Evolutionary conservation across 2,113 vertebrate genomes (phyloP), one percentile per base, ranked within the genome.

Genomic region (Corythornis madagascariensis): DNA sequence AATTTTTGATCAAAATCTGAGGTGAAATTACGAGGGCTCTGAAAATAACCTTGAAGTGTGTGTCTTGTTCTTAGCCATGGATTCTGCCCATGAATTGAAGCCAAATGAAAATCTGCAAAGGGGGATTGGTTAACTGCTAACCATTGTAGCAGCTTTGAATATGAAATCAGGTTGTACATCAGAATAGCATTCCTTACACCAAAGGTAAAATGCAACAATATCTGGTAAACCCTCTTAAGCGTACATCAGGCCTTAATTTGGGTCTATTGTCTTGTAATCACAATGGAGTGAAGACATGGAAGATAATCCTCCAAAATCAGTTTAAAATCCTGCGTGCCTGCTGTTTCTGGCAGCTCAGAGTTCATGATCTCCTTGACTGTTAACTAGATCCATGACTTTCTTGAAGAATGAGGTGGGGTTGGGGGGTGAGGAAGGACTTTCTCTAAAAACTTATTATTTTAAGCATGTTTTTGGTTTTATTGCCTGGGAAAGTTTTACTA

Each of bases 221-320:
- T 55, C 13, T 70, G 72, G 72, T 31, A 90, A 85, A 73, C 26
- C 47, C 4, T 42, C 45, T 21, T 8, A 26, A 57, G 85, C 78
- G 25, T 63, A 45, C 47, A 77, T 91, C 82, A 94, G 57, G 11
- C 80, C n/a, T 69, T 88, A 83, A 96, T 95, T 91, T 90, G 65
- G 20, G 57, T 15, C 53, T 48, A 88, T 95, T 96, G 93, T 95
- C 83, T 96, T 86, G 83, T 90, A 96, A 92, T 96, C 95, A 94
- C 56, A 19, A 9, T 5, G 67, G 22, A 95, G 76, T 11, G 59
- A 84, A 79, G 56, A 87, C 6, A 81, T 72, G 10, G 59, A 86
- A 79, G 53, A 87, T 9, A 81, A 64, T 64, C 28, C 72, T 71
- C 42, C 25, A 22, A 78, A 89, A 88, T 86, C 6, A 60, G 4